phyloP scores from a whole-genome alignment of 2,113 vertebrate genomes.

The Talpa occidentalis region DNA sequence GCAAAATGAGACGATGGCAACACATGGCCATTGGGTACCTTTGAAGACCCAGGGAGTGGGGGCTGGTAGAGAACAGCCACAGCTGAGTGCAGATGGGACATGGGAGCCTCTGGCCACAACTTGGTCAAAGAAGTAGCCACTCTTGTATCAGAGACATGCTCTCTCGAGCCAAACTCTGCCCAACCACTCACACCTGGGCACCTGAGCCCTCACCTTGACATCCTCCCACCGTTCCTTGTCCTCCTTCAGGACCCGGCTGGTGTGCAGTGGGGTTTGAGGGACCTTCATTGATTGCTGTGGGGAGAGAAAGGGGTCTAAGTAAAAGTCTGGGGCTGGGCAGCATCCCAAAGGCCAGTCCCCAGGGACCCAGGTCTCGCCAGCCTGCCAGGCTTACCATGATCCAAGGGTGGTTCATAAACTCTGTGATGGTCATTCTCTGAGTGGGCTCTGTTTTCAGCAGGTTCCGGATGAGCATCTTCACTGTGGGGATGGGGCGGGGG shows the following conservation, averaged over 20 bases:
- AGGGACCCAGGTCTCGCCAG: accelerated
- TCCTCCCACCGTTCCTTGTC: constrained; percentile 98
- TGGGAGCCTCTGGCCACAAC: not conserved
- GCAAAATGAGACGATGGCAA: not conserved
- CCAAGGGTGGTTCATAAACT: constrained; percentile 99
- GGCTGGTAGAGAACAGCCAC: not conserved
- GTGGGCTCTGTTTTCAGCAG: constrained; percentile 98
- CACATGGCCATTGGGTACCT: no score
- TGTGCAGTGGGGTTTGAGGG: constrained; percentile 97
- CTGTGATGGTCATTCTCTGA: constrained; percentile 97
- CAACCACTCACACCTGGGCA: not conserved
- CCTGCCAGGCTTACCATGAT: constrained; percentile 91
- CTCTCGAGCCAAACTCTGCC: not conserved
- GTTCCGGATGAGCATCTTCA: constrained; percentile 96
- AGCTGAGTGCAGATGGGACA: not conserved
- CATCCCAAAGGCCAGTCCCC: accelerated
- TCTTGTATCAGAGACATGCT: not conserved
- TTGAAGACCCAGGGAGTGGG: not conserved
- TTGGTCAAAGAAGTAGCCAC: not conserved
- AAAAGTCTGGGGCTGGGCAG: not conserved
- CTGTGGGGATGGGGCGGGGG: constrained; percentile 80
- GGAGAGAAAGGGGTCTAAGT: not conserved
- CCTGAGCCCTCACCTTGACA: constrained; percentile 91
- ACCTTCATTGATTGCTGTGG: constrained; percentile 96
- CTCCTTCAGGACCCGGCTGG: constrained; percentile 97